A percentile compares a stretch with the other conserved stretches of the same genome.
These are phyloP conservation scores for Gadus macrocephalus DNA, from an alignment of 2,113 vertebrate genomes.

Conservation along the genomic window DNA sequence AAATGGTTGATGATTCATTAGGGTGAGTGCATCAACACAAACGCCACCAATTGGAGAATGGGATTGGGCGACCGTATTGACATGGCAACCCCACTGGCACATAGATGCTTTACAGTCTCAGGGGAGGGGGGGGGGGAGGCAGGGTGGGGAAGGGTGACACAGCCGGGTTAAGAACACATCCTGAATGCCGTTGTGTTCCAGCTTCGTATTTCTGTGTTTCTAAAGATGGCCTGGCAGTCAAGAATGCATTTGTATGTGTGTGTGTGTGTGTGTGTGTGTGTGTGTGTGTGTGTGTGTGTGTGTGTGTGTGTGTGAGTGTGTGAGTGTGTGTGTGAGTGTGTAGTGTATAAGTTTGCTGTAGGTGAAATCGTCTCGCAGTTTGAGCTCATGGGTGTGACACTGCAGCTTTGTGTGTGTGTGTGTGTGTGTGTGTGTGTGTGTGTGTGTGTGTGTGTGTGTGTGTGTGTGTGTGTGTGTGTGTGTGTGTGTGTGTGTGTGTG, in stretches of 20 bases:
- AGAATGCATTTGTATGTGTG: too few relatives aligned
- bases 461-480: neutral
- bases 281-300: neutral
- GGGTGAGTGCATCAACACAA: neutral
- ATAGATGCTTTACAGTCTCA: neutral
- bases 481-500: neutral
- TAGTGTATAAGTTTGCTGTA: neutral
- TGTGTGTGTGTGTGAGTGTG: neutral
- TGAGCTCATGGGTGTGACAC: too few relatives aligned
- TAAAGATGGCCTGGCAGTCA: too few relatives aligned
- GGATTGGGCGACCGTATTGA: neutral
- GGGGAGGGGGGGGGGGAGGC: too few relatives aligned
- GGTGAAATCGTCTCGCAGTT: too few relatives aligned
- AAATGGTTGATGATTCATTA: neutral
- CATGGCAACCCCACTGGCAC: slow-evolving; percentile 17
- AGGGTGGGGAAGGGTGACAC: too few relatives aligned
- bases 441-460: slow-evolving; percentile 3
- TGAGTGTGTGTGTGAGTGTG: neutral
- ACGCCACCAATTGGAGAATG: neutral
- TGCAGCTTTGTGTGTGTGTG: slow-evolving; percentile 3
- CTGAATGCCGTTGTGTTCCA: too few relatives aligned
- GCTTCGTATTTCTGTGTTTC: too few relatives aligned
- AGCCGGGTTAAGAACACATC: neutral
- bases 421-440: neutral
- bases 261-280: neutral